phyloP scores from a whole-genome alignment of 2,797 vertebrate species.

The Heteromormyrus szaboi region DNA sequence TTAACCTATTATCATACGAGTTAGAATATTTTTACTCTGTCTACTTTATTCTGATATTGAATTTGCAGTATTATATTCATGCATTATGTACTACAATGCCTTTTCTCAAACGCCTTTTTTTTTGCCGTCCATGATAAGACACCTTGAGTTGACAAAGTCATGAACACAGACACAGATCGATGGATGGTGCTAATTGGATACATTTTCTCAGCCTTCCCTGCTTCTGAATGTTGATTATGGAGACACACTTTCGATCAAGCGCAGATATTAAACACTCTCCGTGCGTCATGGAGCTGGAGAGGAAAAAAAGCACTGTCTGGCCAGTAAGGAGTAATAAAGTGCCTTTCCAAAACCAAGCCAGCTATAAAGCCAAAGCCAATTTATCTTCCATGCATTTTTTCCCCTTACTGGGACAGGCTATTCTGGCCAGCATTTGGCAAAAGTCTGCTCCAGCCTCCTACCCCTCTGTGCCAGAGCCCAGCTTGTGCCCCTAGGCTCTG shows the following conservation, averaged over 20 bases:
- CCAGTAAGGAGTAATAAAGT: slow-evolving; percentile 33
- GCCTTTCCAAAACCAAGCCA: slow-evolving; percentile 29
- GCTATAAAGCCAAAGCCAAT: slow-evolving; percentile 33
- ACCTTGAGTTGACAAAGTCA: slow-evolving; percentile 61
- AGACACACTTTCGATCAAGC: slow-evolving; percentile 51
- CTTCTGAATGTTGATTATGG: slow-evolving; percentile 64
- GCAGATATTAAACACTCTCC: slow-evolving; percentile 56
- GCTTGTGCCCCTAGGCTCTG: not conserved
- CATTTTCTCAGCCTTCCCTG: slow-evolving; percentile 55
- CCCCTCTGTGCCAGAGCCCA: not conserved
- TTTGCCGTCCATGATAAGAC: slow-evolving; percentile 50
- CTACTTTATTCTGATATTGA: slow-evolving; percentile 13
- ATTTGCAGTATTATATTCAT: slow-evolving; percentile 6
- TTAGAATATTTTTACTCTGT: not conserved
- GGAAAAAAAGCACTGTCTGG: slow-evolving; percentile 15
- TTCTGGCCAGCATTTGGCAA: slow-evolving; percentile 7
- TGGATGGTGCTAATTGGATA: slow-evolving; percentile 65
- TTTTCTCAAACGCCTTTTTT: not conserved
- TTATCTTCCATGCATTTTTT: slow-evolving; percentile 31
- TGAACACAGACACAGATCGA: slow-evolving; percentile 61
- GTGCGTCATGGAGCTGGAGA: slow-evolving; percentile 21
- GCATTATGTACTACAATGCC: slow-evolving; percentile 6
- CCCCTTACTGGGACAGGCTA: slow-evolving; percentile 1
- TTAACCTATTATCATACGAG: slow-evolving; percentile 6
- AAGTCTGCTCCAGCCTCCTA: not conserved